Evolutionary conservation across 2,797 vertebrate species (phyloP), one percentile per base, ranked within the genome.

Genomic region (Gymnodraco acuticeps): DNA sequence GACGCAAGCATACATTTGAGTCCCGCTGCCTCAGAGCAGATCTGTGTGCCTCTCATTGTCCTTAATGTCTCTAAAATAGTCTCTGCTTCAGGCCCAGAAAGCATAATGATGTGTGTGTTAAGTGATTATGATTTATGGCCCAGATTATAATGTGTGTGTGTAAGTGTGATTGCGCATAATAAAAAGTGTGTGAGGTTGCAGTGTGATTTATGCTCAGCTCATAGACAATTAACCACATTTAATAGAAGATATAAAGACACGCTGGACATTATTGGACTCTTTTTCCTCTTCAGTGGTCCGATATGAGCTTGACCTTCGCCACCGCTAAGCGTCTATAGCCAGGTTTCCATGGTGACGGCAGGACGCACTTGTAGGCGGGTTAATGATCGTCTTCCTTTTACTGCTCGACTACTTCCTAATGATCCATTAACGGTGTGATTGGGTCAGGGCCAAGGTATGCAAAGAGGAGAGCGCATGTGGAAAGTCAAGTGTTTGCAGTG

Each of bases 371-470:
- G 20, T 3, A 53, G 46, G 50, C 4, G 23, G 69, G 80, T 88
- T 90, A 93, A 90, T 91, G 81, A 90, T 91, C 86, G 68, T 83
- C 88, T 86, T 89, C 76, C 77, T 80, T 87, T 87, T 88, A 87
- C 77, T 59, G 87, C 82, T 73, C n/a, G 38, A 87, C 67, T 58
- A 78, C 81, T 85, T 92, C 88, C 80, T 85, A 86, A 91, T 77
- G 85, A 88, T 70, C 75, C 69, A 70, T 90, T 89, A 86, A 87
- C 79, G 66, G 54, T 42, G 71, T 5, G 60, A 80, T 50, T 50
- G 71, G 79, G 65, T 77, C 61, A 16, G 14, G 19, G 76, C 81
- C 78, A 58, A 72, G 45, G 77, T 73, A 52, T 72, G 61, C 51
- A 70, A 27, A 48, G 58, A 59, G 17, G 52, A 64, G n/a, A 5